Conservation (phyloP, 2,113 vertebrate species). For the Orcinus orca region DNA sequence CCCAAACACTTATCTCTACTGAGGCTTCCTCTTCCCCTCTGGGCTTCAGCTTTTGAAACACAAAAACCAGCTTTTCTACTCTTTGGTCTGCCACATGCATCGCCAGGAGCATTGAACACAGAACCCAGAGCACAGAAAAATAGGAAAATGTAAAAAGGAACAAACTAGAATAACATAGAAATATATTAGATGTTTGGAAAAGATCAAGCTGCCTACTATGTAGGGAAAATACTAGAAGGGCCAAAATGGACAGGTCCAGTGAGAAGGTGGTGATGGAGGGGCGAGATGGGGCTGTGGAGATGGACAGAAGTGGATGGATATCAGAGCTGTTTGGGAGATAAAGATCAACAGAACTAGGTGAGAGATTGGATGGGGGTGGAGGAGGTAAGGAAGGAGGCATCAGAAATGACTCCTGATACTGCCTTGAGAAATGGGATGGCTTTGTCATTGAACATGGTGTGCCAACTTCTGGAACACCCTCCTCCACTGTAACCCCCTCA, state of each 20-base stretch:
- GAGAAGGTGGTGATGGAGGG: neutral
- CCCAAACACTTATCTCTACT: neutral
- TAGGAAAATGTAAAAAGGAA: neutral
- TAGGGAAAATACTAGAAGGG: neutral
- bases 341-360: neutral
- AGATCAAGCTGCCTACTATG: neutral
- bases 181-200: neutral
- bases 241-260: neutral
- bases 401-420: neutral
- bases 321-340: neutral
- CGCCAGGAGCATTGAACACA: neutral
- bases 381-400: neutral
- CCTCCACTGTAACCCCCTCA: neutral
- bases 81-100: neutral
- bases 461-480: neutral
- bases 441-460: neutral
- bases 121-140: neutral
- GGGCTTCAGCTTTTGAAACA: constrained; percentile 6
- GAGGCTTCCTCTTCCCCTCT: neutral
- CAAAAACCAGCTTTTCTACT: neutral
- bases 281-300: neutral
- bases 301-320: neutral
- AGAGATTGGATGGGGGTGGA: neutral
- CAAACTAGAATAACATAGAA: neutral
- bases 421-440: neutral